Percentiles rank a stretch among this genome's conserved stretches.
Evolutionary conservation across 2,888 invertebrate genomes (phyloP).

Genomic region (Mesochorus sp.): DNA sequence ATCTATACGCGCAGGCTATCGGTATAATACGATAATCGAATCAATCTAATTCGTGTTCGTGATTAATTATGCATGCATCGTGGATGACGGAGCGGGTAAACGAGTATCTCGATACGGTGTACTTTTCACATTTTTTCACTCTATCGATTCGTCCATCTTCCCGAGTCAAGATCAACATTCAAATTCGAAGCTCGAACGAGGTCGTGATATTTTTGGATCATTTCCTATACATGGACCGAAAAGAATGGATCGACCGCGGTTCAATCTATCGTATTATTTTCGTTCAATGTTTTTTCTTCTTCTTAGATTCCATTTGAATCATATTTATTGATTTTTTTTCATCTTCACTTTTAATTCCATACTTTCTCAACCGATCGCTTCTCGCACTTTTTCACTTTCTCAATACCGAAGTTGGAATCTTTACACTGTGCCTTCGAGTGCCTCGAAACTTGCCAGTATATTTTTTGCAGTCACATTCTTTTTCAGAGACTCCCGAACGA

Average conservation of each 20-base stretch:
- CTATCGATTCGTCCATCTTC: background rate
- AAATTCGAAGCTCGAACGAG: background rate
- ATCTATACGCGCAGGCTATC: background rate
- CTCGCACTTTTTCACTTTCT: too few relatives aligned
- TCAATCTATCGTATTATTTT: background rate
- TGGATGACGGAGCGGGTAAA: background rate
- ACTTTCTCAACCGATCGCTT: too few relatives aligned
- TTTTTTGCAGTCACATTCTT: conserved; percentile 10
- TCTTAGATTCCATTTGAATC: too few relatives aligned
- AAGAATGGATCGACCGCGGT: background rate
- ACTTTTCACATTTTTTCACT: background rate
- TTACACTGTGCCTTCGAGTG: too few relatives aligned
- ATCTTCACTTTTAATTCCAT: too few relatives aligned
- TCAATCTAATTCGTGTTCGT: conserved; percentile 37
- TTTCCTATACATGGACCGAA: background rate
- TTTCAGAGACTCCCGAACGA: conserved; percentile 11
- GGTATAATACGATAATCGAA: conserved; percentile 44
- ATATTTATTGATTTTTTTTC: too few relatives aligned
- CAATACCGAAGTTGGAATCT: too few relatives aligned
- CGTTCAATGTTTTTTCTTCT: too few relatives aligned
- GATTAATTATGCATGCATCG: conserved; percentile 53
- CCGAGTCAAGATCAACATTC: background rate
- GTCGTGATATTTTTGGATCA: background rate
- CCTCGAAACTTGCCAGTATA: too few relatives aligned
- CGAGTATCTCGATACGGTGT: background rate